Percentiles rank a stretch among this genome's conserved stretches.
phyloP scores from a whole-genome alignment of 2,888 invertebrate species.

The Miltochrista miniata region DNA sequence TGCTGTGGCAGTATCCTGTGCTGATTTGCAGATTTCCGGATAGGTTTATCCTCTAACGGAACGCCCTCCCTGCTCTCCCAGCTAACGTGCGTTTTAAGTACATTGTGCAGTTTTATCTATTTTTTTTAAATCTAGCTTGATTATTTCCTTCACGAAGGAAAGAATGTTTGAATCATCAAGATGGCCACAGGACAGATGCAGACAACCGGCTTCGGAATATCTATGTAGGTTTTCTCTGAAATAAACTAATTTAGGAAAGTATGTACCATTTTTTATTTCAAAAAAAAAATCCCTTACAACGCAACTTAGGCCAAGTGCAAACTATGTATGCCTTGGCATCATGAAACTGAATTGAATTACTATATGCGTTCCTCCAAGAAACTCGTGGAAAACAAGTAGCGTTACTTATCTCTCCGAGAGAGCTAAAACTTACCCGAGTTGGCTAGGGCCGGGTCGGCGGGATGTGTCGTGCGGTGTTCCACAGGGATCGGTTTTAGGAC shows the following conservation, averaged over 20 bases:
- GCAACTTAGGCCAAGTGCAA: too few species aligned
- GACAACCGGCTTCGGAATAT: conserved; percentile 52
- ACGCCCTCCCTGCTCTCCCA: conserved; percentile 63
- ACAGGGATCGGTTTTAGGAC: too few species aligned
- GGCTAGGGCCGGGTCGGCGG: too few species aligned
- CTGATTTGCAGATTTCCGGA: conserved; percentile 79
- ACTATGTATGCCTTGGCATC: too few species aligned
- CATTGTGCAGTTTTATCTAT: conserved; percentile 28
- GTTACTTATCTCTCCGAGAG: too few species aligned
- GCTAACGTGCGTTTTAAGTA: conserved; percentile 40
- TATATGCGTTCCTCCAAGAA: too few species aligned
- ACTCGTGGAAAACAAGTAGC: too few species aligned
- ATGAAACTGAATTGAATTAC: too few species aligned
- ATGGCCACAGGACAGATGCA: conserved; percentile 37
- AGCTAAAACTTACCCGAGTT: too few species aligned
- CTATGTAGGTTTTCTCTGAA: conserved; percentile 55
- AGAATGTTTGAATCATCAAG: conserved; percentile 12
- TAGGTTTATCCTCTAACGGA: conserved; percentile 67
- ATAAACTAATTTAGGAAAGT: conserved; percentile 49
- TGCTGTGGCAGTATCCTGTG: conserved; percentile 81
- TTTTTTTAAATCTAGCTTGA: conserved; percentile 32
- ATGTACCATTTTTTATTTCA: too few species aligned
- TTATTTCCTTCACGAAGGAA: conserved; percentile 17
- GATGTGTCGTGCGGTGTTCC: too few species aligned
- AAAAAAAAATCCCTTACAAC: too few species aligned